A percentile compares a stretch with the other conserved stretches of the same genome.
Conservation (phyloP, 2,797 vertebrate genomes). For the Neomorphus geoffroyi region DNA sequence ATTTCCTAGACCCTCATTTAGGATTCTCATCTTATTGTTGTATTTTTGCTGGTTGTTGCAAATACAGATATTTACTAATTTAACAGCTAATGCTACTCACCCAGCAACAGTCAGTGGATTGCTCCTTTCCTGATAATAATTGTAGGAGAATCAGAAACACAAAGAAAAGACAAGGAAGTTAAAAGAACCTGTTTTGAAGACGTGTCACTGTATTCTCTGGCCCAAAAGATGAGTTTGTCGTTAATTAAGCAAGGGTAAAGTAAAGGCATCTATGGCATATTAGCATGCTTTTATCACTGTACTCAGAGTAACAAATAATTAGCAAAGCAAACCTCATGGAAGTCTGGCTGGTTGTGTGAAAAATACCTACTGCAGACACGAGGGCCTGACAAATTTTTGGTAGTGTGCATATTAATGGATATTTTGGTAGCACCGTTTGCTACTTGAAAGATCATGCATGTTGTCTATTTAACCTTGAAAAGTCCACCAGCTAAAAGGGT, state of each 20-base stretch:
- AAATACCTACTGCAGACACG: neutral
- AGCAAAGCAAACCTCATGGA: neutral
- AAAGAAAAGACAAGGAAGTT: neutral
- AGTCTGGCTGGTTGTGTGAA: constrained; percentile 24
- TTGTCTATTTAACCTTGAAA: constrained; percentile 66
- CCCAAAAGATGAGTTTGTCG: neutral
- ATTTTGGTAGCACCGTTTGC: constrained; percentile 56
- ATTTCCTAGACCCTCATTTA: neutral
- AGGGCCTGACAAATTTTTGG: constrained; percentile 45
- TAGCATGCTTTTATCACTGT: neutral
- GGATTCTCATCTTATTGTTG: neutral
- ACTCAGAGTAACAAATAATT: constrained; percentile 1
- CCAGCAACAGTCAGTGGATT: neutral
- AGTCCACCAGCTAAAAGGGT: constrained; percentile 41
- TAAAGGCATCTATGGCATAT: neutral
- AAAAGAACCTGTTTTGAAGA: neutral
- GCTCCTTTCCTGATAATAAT: constrained; percentile 5
- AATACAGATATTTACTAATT: constrained; percentile 26
- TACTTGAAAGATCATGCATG: constrained; percentile 39
- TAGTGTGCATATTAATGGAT: constrained; percentile 65
- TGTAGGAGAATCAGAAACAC: neutral
- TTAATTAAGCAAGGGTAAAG: constrained; percentile 14
- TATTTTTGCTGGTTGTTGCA: neutral
- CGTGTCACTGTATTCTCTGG: neutral
- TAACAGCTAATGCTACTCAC: neutral